A percentile compares a stretch with the other conserved stretches of the same genome.
Conservation (phyloP, 2,797 vertebrate species). For the Eidolon dupreanum region DNA sequence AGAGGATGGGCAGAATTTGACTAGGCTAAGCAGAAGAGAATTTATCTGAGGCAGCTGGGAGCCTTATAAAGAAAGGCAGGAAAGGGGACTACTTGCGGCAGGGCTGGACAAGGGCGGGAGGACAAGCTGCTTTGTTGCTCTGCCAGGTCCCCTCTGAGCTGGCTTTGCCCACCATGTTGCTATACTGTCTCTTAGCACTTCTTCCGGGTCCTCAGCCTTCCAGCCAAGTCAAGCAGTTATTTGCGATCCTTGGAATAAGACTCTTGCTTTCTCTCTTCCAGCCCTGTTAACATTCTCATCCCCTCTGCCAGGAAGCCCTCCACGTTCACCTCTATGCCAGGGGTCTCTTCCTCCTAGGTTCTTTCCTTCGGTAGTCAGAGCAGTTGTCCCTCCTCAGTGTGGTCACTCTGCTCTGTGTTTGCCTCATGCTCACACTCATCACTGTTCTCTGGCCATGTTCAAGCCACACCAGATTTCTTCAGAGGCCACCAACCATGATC, state of each 20-base stretch:
- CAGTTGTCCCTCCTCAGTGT: too few species aligned
- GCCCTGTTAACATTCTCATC: not conserved
- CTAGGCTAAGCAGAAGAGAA: not conserved
- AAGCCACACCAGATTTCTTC: not conserved
- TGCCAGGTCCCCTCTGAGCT: not conserved
- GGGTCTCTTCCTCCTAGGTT: not conserved
- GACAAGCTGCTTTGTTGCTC: not conserved
- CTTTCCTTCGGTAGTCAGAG: not conserved
- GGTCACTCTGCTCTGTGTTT: fast-evolving
- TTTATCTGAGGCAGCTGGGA: not conserved
- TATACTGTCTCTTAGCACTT: not conserved
- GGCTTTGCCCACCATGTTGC: too few species aligned
- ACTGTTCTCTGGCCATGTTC: not conserved
- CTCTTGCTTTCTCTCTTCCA: not conserved
- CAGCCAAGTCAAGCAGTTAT: not conserved
- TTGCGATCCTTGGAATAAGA: not conserved
- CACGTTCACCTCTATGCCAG: fast-evolving
- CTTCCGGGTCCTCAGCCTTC: not conserved
- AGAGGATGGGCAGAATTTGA: not conserved
- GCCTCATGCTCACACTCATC: too few species aligned
- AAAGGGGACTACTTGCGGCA: not conserved
- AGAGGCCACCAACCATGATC: not conserved
- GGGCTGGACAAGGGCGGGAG: not conserved
- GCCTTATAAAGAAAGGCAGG: not conserved
- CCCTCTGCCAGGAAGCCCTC: not conserved